phyloP scores from a whole-genome alignment of 2,113 vertebrate genomes.

The Brienomyrus brachyistius region DNA sequence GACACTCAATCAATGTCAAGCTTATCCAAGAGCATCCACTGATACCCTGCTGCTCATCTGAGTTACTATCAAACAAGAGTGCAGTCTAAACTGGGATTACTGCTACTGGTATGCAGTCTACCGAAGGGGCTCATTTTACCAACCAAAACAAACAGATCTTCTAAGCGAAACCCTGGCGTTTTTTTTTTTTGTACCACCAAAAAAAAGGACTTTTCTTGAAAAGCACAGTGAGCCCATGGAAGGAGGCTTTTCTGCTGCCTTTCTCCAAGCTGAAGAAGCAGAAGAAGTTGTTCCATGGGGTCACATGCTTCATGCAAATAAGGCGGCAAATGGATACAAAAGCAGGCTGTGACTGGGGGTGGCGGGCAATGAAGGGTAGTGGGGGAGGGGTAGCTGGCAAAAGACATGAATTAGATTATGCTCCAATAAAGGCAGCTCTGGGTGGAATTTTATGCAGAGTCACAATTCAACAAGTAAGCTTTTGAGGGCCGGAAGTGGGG shows the following conservation, averaged over 20 bases:
- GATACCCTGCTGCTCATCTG: not conserved
- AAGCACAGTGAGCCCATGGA: not conserved
- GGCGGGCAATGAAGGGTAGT: not conserved
- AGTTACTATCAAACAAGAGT: not conserved
- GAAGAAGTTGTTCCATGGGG: not conserved
- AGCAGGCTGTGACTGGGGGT: not conserved
- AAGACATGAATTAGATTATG: slow-evolving; percentile 8
- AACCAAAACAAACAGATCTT: not conserved
- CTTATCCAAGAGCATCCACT: not conserved
- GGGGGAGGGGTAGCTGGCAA: not conserved
- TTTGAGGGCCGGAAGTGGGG: not conserved
- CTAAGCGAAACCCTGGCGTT: not conserved
- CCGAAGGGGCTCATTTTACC: not conserved
- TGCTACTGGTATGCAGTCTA: not conserved
- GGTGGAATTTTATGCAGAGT: not conserved
- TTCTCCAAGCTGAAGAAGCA: not conserved
- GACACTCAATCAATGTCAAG: not conserved
- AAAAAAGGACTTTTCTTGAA: not conserved
- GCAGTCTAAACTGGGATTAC: not conserved
- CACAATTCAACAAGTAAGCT: not conserved
- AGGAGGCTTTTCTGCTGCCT: not conserved
- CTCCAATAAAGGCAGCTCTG: slow-evolving; percentile 4
- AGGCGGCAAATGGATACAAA: not conserved
- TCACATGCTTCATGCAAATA: slow-evolving; percentile 13
- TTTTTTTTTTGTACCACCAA: no score